Evolutionary conservation across 53 echinoderm and acorn worm genomes (phyloP).

Genomic region (Apostichopus leukothele): DNA sequence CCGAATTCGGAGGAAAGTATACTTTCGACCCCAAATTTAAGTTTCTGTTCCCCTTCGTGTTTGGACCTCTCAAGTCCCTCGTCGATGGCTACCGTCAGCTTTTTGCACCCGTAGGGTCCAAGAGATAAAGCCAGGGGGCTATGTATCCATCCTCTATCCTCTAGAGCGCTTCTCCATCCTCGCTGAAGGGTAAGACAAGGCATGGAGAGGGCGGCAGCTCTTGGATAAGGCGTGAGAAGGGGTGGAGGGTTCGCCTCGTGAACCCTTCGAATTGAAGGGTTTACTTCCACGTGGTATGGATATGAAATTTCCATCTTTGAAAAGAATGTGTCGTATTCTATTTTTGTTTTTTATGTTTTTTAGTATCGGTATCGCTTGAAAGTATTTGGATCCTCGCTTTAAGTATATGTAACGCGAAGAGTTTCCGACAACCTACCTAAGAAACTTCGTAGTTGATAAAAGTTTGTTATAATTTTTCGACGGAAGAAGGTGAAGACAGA

Average conservation of each 20-base stretch:
- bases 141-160: constrained; percentile 16
- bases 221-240: not conserved
- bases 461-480: too few relatives aligned
- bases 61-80: constrained; percentile 25
- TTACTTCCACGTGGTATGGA: constrained; percentile 20
- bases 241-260: constrained; percentile 3
- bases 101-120: constrained; percentile 10
- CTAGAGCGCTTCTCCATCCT: constrained; percentile 9
- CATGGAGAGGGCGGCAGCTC: not conserved
- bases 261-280: constrained; percentile 1
- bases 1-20: constrained; percentile 35
- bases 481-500: too few relatives aligned
- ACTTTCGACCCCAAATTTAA: constrained; percentile 27
- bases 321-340: too few relatives aligned
- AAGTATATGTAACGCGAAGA: too few relatives aligned
- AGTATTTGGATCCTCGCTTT: too few relatives aligned
- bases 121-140: not conserved
- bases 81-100: not conserved
- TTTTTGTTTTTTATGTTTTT: too few relatives aligned
- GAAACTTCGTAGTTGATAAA: too few relatives aligned
- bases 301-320: constrained; percentile 29
- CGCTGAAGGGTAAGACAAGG: constrained; percentile 20
- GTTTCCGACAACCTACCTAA: too few relatives aligned
- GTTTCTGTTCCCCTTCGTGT: constrained; percentile 11
- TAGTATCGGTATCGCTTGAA: too few relatives aligned